A percentile compares a stretch with the other conserved stretches of the same genome.
Evolutionary conservation across 2,113 vertebrate species (phyloP).

Genomic region (Mesocricetus auratus): DNA sequence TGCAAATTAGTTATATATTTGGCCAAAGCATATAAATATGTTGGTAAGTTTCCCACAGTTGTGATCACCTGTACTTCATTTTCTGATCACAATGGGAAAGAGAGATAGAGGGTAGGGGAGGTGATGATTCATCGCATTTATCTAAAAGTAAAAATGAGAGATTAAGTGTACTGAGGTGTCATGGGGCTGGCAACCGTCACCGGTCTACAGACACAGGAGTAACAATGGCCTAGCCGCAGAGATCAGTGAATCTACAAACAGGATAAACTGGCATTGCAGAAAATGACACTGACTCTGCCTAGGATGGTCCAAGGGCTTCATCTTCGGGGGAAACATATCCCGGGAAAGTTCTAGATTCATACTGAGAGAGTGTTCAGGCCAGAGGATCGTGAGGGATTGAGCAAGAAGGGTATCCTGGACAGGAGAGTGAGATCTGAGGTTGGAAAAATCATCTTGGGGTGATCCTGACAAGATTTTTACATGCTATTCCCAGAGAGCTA

Average conservation of each 20-base stretch:
- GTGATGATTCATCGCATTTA: not conserved
- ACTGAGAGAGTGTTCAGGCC: not conserved
- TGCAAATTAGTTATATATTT: constrained; percentile 45
- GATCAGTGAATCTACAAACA: not conserved
- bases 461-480: not conserved
- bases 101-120: not conserved
- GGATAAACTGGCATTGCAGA: not conserved
- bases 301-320: not conserved
- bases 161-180: not conserved
- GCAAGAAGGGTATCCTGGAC: no score
- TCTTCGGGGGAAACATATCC: not conserved
- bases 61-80: not conserved
- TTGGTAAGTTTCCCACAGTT: not conserved
- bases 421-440: not conserved
- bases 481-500: not conserved
- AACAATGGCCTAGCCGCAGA: not conserved
- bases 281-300: constrained; percentile 19
- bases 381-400: not conserved
- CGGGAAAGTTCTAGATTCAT: not conserved
- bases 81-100: not conserved
- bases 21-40: not conserved
- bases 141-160: constrained; percentile 34
- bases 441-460: not conserved
- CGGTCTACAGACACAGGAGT: not conserved
- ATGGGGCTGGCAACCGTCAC: not conserved